Evolutionary conservation across 1,140 invertebrate species (phyloP).

Genomic region (Drosophila carrolli): DNA sequence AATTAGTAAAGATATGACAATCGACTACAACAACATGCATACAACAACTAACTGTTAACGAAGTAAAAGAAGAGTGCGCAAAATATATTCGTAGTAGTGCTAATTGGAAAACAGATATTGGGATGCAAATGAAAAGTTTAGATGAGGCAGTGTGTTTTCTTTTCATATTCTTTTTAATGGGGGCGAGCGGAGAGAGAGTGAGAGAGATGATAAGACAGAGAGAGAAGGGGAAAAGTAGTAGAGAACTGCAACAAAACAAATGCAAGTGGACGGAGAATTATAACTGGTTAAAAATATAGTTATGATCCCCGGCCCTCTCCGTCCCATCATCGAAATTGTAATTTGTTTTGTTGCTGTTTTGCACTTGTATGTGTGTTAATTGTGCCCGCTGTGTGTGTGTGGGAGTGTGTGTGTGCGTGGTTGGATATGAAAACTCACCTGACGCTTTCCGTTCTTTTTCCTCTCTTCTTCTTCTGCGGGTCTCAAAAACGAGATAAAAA

Average conservation of each 20-base stretch:
- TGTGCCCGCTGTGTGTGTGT: slow-evolving; percentile 33
- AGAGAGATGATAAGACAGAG: slow-evolving; percentile 41
- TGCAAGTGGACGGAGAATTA: slow-evolving; percentile 3
- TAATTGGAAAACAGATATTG: slow-evolving; percentile 61
- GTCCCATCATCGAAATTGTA: slow-evolving; percentile 25
- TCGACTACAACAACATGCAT: slow-evolving; percentile 47
- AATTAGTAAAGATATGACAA: slow-evolving; percentile 63
- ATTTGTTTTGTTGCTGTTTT: slow-evolving; percentile 39
- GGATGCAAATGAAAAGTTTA: slow-evolving; percentile 75
- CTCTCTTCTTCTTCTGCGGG: slow-evolving; percentile 31
- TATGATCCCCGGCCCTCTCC: slow-evolving; percentile 6
- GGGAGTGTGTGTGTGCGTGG: slow-evolving; percentile 32
- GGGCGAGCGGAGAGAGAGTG: slow-evolving; percentile 49
- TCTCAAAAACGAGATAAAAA: slow-evolving; percentile 47
- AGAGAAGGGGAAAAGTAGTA: slow-evolving; percentile 26
- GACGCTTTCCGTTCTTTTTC: slow-evolving; percentile 59
- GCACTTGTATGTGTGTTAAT: slow-evolving; percentile 42
- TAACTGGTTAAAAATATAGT: slow-evolving; percentile 7
- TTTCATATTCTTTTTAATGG: slow-evolving; percentile 30
- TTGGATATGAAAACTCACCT: slow-evolving; percentile 72
- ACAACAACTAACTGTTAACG: slow-evolving; percentile 72
- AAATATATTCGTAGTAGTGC: slow-evolving; percentile 42
- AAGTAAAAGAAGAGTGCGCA: slow-evolving; percentile 55
- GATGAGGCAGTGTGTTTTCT: slow-evolving; percentile 60
- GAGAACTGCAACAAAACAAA: slow-evolving; percentile 50